Base-by-base conservation (phyloP, 2,888 invertebrate genomes). In the Pollenia amentaria region DNA sequence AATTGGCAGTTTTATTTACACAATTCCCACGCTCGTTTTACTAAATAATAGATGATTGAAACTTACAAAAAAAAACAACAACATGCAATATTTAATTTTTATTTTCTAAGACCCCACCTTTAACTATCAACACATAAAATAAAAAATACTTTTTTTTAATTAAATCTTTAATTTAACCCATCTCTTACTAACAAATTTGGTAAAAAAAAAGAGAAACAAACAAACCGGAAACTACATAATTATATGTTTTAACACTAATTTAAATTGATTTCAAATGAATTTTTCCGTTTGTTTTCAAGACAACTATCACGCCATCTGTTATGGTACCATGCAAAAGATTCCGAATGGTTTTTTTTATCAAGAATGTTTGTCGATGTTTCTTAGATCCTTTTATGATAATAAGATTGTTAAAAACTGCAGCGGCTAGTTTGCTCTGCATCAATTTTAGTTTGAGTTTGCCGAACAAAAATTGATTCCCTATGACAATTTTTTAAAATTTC, bases 191-290 rank as follows among this genome's bases (percentile, higher is more conserved):
- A 62, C 21, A n/a, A 51, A 51, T n/a, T 40, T 51, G 6, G 29
- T 29, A 29, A 29, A 29, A 40, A 69, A 62, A 7, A 4, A n/a
- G 65, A 57, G 53, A 21, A 55, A 62, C 55, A 42, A 73, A 51
- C 2, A 60, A 46, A 85, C 69, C 62, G 82, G 82, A 86, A 86
- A 69, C 64, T 75, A 11, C 29, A 40, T 82, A 86, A 86, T 86
- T 86, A 82, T 64, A 75, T 69, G 78, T 86, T 73, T 29, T 46
- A 78, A 60, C 55, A 51, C 44, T 57, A 53, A 55, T 46, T 77
- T 51, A 69, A 57, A 73, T 77, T 77, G 46, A 57, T 86, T 57
- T 80, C 60, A 69, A 78, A 73, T 62, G 18, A 67, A 44, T 72
- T 53, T 16, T 48, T 65, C 29, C 57, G 18, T 29, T 48, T 57